phyloP scores from a whole-genome alignment of 2,113 vertebrate species.

The Elgaria multicarinata region DNA sequence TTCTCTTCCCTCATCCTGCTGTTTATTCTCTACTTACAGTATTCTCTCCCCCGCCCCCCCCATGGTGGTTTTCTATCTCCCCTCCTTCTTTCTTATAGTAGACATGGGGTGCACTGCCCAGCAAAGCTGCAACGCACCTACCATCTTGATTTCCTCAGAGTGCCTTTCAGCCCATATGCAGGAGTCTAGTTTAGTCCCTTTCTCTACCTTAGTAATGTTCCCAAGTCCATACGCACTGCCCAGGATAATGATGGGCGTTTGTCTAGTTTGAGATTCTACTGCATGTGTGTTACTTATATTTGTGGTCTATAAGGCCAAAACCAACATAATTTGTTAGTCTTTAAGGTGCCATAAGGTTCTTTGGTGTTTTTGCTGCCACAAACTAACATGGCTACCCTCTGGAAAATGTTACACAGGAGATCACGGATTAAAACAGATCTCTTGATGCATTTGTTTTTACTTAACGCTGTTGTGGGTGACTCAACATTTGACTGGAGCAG shows the following conservation, averaged over 20 bases:
- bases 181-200: not conserved
- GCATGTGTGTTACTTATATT: not conserved
- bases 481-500: no score
- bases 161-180: not conserved
- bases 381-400: not conserved
- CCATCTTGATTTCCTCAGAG: no score
- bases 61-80: not conserved
- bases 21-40: not conserved
- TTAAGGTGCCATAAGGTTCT: not conserved
- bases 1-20: not conserved
- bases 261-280: not conserved
- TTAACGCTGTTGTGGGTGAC: not conserved
- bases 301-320: not conserved
- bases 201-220: not conserved
- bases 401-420: not conserved
- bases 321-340: not conserved
- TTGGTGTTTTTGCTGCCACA: not conserved
- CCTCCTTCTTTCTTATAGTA: not conserved
- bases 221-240: not conserved
- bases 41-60: not conserved
- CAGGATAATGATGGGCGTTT: not conserved
- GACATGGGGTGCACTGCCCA: no score
- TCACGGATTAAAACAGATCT: not conserved
- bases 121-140: no score
- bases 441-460: not conserved